Evolutionary conservation across 2,113 vertebrate species (phyloP), one percentile per base, ranked within the genome.

Genomic region (Calypte anna): DNA sequence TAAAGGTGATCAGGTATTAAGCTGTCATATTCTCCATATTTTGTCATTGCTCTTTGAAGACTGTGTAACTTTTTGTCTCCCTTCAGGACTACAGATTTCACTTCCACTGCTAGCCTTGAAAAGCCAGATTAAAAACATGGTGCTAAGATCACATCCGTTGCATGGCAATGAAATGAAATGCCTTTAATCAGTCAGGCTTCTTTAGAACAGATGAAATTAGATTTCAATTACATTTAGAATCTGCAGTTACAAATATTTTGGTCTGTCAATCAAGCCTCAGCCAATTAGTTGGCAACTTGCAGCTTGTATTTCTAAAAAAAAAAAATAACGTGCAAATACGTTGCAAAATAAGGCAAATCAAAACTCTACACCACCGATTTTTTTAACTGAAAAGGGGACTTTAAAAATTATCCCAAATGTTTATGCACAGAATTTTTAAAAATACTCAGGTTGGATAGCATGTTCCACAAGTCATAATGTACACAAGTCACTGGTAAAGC

Each of bases 211-310:
- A 81, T 64, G 61, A 94, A 94, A 93, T 79, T 61, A 91, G 63
- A 90, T 83, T 88, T 88, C 85, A 94, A 91, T 93, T 94, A 89
- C 51, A 79, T 73, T 66, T 82, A 90, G 70, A 21, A 77, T 80
- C 91, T 53, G 73, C 61, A 92, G 78, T 87, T 86, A 68, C 78
- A 95, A 96, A 96, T 91, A 86, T 87, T 95, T 90, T 94, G 51
- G 43, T 66, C 64, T 87, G 73, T 75, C 80, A 92, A 86, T 91
- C 93, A 96, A 86, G n/a, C 51, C 25, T 53, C 86, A 94, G 67
- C 19, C 73, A 93, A 94, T 92, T 88, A 89, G 55, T 68, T 88
- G 85, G 69, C 10, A 79, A 83, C 77, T 81, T 57, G 84, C 9
- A 91, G 11, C 76, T 78, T 86, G 70, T 73, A 86, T 89, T 91